A percentile compares a stretch with the other conserved stretches of the same genome.
Evolutionary conservation across 1,140 invertebrate genomes (phyloP).

Genomic region (Polypedilum pembai): DNA sequence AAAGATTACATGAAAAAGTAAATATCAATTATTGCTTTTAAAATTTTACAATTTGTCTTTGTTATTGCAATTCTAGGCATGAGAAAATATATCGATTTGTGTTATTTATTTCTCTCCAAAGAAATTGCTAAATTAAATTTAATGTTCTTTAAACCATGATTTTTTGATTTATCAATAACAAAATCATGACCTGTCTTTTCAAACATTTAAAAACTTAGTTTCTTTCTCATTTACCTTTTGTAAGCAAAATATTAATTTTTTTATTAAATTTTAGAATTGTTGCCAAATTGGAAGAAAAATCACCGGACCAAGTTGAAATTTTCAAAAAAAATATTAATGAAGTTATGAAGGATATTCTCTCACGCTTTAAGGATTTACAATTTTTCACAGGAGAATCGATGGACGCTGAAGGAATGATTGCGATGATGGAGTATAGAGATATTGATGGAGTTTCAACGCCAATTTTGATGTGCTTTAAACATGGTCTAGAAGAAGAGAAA

Average conservation of each 20-base stretch:
- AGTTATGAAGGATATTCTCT: slow-evolving; percentile 88
- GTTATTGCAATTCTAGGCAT: slow-evolving; percentile 21
- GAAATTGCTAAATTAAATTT: slow-evolving; percentile 27
- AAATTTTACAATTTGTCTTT: not conserved
- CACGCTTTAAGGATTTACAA: slow-evolving; percentile 86
- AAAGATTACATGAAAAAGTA: slow-evolving; percentile 96
- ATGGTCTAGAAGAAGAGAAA: slow-evolving; percentile 90
- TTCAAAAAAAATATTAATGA: slow-evolving; percentile 92
- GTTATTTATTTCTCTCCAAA: slow-evolving; percentile 26
- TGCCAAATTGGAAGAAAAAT: slow-evolving; percentile 68
- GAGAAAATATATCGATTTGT: slow-evolving; percentile 29
- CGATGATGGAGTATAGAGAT: slow-evolving; percentile 85
- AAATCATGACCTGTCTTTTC: slow-evolving; percentile 23
- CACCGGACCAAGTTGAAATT: slow-evolving; percentile 74
- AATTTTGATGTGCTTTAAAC: slow-evolving; percentile 92
- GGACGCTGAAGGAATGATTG: slow-evolving; percentile 91
- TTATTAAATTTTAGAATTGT: slow-evolving; percentile 56
- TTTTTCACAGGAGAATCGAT: slow-evolving; percentile 94
- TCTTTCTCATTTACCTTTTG: not conserved
- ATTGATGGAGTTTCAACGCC: slow-evolving; percentile 73
- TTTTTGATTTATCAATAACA: not conserved
- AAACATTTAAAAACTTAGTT: not conserved
- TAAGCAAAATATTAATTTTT: slow-evolving; percentile 30
- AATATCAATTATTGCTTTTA: slow-evolving; percentile 41
- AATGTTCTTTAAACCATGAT: slow-evolving; percentile 21